These are phyloP conservation scores for Zaprionus ornatus DNA, from an alignment of 1,140 invertebrate species.

Conservation along the genomic window DNA sequence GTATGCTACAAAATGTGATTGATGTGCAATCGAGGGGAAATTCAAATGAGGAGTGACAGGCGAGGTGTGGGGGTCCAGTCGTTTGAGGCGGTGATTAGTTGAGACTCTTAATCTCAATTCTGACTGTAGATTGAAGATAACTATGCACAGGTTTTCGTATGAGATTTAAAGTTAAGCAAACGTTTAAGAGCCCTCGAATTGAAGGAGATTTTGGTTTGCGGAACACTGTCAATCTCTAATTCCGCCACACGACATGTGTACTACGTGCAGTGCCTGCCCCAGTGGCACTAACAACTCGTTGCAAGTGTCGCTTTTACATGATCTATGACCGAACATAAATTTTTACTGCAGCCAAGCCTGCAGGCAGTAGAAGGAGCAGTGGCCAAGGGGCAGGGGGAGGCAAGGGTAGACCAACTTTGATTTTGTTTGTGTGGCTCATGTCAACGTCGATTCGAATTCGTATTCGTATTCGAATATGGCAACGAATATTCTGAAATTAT, in stretches of 20 bases:
- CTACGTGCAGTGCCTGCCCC: slow-evolving; percentile 12
- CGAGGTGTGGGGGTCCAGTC: not conserved
- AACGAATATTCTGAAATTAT: slow-evolving; percentile 67
- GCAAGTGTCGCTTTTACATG: slow-evolving; percentile 63
- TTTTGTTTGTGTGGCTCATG: slow-evolving; percentile 35
- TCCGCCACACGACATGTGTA: slow-evolving; percentile 1
- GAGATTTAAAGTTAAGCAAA: no score
- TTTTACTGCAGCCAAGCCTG: slow-evolving; percentile 63
- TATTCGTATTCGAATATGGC: slow-evolving; percentile 67
- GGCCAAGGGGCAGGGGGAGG: not conserved
- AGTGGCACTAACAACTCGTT: slow-evolving; percentile 37
- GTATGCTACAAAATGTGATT: not conserved
- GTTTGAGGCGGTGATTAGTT: no score
- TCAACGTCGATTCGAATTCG: slow-evolving; percentile 60
- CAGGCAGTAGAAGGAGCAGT: not conserved
- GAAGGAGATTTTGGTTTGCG: not conserved
- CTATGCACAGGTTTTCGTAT: no score
- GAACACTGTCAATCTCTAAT: slow-evolving; percentile 21
- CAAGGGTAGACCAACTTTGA: not conserved
- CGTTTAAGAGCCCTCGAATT: not conserved
- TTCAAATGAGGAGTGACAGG: not conserved
- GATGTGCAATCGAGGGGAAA: not conserved
- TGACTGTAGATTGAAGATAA: no score
- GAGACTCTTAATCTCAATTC: no score
- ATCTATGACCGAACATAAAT: slow-evolving; percentile 74